These are phyloP conservation scores for Stenodera caucasica DNA, from an alignment of 2,888 invertebrate genomes.

Conservation along the genomic window DNA sequence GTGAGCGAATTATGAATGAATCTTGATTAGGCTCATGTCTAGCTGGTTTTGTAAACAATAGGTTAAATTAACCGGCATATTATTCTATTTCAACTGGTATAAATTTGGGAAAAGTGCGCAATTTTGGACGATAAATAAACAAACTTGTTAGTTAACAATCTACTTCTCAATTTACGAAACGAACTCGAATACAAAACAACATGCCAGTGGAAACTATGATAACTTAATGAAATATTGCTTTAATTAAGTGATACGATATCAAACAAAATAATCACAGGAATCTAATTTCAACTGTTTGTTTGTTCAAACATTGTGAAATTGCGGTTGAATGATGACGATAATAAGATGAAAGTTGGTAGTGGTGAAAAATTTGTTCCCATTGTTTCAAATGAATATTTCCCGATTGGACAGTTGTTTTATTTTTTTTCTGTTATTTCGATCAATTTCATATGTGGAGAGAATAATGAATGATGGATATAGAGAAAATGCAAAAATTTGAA, in stretches of 20 bases:
- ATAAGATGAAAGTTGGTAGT: neutral
- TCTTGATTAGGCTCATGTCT: neutral
- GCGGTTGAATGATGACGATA: constrained; percentile 11
- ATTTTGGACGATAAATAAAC: constrained; percentile 4
- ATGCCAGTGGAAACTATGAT: constrained; percentile 20
- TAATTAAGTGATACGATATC: constrained; percentile 30
- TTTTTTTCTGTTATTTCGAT: too few relatives aligned
- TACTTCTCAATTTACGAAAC: constrained; percentile 5
- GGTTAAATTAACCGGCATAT: neutral
- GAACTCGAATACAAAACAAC: constrained; percentile 17
- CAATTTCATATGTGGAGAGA: neutral
- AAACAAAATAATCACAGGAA: constrained; percentile 29
- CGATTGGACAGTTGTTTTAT: neutral
- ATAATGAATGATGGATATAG: neutral
- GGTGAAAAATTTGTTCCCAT: too few relatives aligned
- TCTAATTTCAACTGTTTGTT: constrained; percentile 30
- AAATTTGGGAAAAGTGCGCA: constrained; percentile 5
- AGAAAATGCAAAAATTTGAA: neutral
- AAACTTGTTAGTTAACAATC: constrained; percentile 7
- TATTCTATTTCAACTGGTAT: neutral
- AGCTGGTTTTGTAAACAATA: neutral
- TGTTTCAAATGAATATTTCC: too few relatives aligned
- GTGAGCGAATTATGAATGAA: too few relatives aligned
- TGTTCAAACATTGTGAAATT: constrained; percentile 28
- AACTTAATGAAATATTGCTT: constrained; percentile 30